Percentiles rank a stretch among this genome's conserved stretches.
These are phyloP conservation scores for Trissolcus brochymenae DNA, from an alignment of 2,888 invertebrate genomes.

Conservation along the genomic window DNA sequence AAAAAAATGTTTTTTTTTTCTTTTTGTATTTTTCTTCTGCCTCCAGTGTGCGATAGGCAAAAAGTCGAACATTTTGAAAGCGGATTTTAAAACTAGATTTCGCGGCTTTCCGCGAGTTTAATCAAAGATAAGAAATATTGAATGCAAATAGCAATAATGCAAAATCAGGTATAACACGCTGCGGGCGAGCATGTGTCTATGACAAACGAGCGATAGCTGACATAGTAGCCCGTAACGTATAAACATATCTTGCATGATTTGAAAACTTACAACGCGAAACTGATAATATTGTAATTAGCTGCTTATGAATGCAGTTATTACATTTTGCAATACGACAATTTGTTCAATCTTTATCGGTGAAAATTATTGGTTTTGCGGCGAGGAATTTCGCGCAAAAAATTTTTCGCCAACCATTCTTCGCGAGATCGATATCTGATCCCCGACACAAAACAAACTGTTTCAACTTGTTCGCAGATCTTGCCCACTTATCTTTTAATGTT, in stretches of 20 bases:
- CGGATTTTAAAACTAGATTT: slow-evolving; percentile 40
- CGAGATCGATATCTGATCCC: not conserved
- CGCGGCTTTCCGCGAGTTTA: slow-evolving; percentile 30
- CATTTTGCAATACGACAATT: slow-evolving; percentile 28
- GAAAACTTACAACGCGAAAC: slow-evolving; percentile 34
- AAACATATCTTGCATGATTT: slow-evolving; percentile 27
- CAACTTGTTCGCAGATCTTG: too few relatives aligned
- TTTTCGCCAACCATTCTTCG: not conserved
- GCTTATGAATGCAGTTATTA: slow-evolving; percentile 15
- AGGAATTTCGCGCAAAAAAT: not conserved
- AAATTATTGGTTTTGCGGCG: slow-evolving; percentile 16
- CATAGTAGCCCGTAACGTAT: slow-evolving; percentile 19
- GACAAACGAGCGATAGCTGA: slow-evolving; percentile 38
- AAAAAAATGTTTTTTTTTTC: too few relatives aligned
- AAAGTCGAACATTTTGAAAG: slow-evolving; percentile 37
- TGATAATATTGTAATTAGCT: slow-evolving; percentile 47
- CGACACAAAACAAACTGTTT: not conserved
- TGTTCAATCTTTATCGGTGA: slow-evolving; percentile 23
- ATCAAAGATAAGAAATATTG: slow-evolving; percentile 53
- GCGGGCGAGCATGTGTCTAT: slow-evolving; percentile 26
- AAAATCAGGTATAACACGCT: slow-evolving; percentile 29
- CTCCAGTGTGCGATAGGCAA: too few relatives aligned
- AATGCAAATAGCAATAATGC: slow-evolving; percentile 48
- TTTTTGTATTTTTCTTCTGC: too few relatives aligned
- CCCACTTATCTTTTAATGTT: too few relatives aligned